phyloP scores from a whole-genome alignment of 1,140 invertebrate species.

The Aphidius ervi region DNA sequence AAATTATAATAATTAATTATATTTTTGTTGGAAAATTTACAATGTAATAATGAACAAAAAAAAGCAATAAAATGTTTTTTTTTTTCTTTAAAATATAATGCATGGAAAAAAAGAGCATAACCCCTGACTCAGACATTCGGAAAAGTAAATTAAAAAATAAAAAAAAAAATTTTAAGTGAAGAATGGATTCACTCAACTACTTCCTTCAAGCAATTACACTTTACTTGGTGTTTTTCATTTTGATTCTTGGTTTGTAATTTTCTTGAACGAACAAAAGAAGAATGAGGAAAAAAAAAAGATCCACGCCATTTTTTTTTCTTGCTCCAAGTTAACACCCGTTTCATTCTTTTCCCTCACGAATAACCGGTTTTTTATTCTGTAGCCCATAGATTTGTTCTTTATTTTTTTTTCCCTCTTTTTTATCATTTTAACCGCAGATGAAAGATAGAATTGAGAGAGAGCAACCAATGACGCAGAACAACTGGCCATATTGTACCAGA shows the following conservation, averaged over 20 bases:
- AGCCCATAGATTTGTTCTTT: neutral
- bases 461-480: too few species aligned
- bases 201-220: conserved; percentile 20
- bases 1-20: too few species aligned
- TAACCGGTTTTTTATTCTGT: conserved; percentile 16
- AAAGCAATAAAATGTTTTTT: too few species aligned
- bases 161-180: neutral
- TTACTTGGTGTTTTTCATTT: conserved; percentile 12
- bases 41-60: too few species aligned
- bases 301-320: conserved; percentile 22
- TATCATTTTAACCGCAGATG: conserved; percentile 3
- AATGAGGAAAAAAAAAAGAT: conserved; percentile 10
- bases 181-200: conserved; percentile 6
- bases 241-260: conserved; percentile 16
- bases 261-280: conserved; percentile 21
- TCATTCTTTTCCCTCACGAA: conserved; percentile 21
- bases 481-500: too few species aligned
- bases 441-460: conserved; percentile 10
- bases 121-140: too few species aligned
- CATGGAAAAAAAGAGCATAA: too few species aligned
- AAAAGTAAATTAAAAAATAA: too few species aligned
- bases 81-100: too few species aligned
- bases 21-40: too few species aligned
- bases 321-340: conserved; percentile 22
- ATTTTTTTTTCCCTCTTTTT: neutral